Evolutionary conservation across 1,140 invertebrate species (phyloP).

Genomic region (Choristoneura fumiferana): DNA sequence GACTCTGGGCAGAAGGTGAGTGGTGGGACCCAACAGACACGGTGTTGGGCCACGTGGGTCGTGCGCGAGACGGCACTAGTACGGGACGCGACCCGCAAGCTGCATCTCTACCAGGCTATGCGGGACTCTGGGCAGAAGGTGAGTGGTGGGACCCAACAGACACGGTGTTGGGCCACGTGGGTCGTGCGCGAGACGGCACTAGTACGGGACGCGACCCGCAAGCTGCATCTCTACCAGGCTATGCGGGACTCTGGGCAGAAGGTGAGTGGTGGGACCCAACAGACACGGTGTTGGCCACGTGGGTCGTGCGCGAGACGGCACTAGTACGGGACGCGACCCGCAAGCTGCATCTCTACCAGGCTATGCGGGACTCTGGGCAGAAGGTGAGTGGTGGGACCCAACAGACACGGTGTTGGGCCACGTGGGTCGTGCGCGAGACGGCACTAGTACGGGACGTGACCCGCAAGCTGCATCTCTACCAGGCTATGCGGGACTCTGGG

Average conservation of each 20-base stretch:
- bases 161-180: constrained; percentile 89
- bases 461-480: constrained; percentile 86
- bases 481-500: constrained; percentile 87
- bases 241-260: constrained; percentile 87
- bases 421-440: constrained; percentile 91
- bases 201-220: constrained; percentile 85
- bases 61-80: constrained; percentile 88
- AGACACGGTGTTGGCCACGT: constrained; percentile 86
- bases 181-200: constrained; percentile 84
- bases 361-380: constrained; percentile 86
- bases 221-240: constrained; percentile 83
- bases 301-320: constrained; percentile 85
- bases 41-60: constrained; percentile 87
- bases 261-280: constrained; percentile 65
- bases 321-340: constrained; percentile 85
- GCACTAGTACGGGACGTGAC: constrained; percentile 87
- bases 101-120: constrained; percentile 86
- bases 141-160: constrained; percentile 40
- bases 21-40: constrained; percentile 88
- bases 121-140: constrained; percentile 91
- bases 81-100: constrained; percentile 86
- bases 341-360: constrained; percentile 84
- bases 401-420: constrained; percentile 87
- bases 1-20: constrained; percentile 89
- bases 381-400: constrained; percentile 77